Evolutionary conservation across 2,888 invertebrate species (phyloP), one percentile per base, ranked within the genome.

Genomic region (Lithophane socia): DNA sequence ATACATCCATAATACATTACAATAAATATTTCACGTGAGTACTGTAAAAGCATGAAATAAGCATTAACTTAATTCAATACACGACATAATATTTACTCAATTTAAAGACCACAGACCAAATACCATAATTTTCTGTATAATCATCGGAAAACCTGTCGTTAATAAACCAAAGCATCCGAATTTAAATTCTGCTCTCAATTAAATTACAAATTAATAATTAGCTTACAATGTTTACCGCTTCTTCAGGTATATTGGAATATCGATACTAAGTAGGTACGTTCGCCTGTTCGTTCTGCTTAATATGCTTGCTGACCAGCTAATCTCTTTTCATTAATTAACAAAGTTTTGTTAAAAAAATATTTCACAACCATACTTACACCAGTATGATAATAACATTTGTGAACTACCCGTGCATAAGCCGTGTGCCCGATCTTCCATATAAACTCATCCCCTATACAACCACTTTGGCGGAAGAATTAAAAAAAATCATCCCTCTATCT

Each of bases 41-140:
- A 61, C 54, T 81, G 49, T 37, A 69, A 65, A 63, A 18, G 1
- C 47, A 65, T 80, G 16, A 68, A 79, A 79, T 54, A 81, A 70
- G 42, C 42, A 81, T 76, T 64, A 18, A 47, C 13, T 78, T 79
- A 56, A 47, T 54, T 56, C 10, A 44, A 8, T 52, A 29, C 18
- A 42, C n/a, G n/a, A 49, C 42, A 81, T 56, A 58, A 68, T 67
- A 81, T 66, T 73, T 67, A 70, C 67, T 66, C 54, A 82, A 52
- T 77, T 68, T n/a, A 47, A 70, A 47, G n/a, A 68, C 80, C 67
- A 10, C 82, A 77, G 21, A 52, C 24, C 61, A 37, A 63, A 63
- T 49, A 58, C 69, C 63, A 60, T 66, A 81, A 71, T 82, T 29
- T 60, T 71, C 42, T 44, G 77, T 10, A 68, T 64, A 82, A 68